Percentiles rank a stretch among this genome's conserved stretches.
Evolutionary conservation across 2,797 vertebrate species (phyloP).

Genomic region (Setipinna tenuifilis): DNA sequence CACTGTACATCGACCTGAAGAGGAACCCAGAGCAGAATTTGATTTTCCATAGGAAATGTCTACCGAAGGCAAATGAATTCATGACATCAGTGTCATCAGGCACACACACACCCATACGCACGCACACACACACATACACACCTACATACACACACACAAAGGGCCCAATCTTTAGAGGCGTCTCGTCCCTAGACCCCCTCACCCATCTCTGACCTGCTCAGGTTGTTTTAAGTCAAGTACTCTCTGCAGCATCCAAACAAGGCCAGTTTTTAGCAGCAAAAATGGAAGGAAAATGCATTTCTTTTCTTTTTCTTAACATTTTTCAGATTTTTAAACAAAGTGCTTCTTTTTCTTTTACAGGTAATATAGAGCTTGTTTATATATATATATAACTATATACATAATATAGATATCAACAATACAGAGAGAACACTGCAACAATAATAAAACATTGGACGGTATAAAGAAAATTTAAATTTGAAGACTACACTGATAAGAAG

Average conservation of each 20-base stretch:
- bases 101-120: conserved; percentile 63
- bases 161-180: conserved; percentile 72
- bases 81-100: conserved; percentile 74
- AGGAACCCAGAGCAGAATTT: conserved; percentile 83
- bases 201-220: conserved; percentile 84
- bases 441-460: conserved; percentile 47
- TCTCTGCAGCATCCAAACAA: conserved; percentile 98
- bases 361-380: conserved; percentile 82
- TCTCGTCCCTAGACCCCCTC: conserved; percentile 74
- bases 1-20: conserved; percentile 85
- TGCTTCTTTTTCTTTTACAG: conserved; percentile 92
- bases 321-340: conserved; percentile 89
- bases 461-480: conserved; percentile 41
- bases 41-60: conserved; percentile 88
- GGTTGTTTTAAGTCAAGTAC: conserved; percentile 91
- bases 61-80: conserved; percentile 84
- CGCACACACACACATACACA: not conserved
- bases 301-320: conserved; percentile 67
- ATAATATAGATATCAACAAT: conserved; percentile 63
- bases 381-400: conserved; percentile 70
- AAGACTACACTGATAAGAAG: conserved; percentile 35
- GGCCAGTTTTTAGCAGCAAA: conserved; percentile 99
- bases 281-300: conserved; percentile 93
- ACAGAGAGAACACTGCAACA: conserved; percentile 51
- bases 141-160: conserved; percentile 51